These are phyloP conservation scores for Anagrus nilaparvatae DNA, from an alignment of 1,140 invertebrate genomes.

Conservation along the genomic window DNA sequence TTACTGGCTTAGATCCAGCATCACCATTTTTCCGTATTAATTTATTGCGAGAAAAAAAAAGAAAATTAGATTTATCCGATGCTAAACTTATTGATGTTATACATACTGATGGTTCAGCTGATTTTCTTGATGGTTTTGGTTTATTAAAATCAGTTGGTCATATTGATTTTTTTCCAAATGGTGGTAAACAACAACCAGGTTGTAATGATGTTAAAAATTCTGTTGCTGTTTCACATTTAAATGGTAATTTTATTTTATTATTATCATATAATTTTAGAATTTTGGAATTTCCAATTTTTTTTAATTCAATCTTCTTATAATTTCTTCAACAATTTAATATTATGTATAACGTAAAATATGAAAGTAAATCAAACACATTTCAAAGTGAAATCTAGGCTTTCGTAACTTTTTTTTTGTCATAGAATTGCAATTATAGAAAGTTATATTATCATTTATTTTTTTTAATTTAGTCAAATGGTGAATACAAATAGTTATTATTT, in stretches of 20 bases:
- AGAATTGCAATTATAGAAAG: background rate
- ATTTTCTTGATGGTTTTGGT: conserved; percentile 60
- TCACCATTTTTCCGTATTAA: conserved; percentile 53
- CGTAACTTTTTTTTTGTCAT: background rate
- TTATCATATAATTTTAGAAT: background rate
- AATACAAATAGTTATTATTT: too few species aligned
- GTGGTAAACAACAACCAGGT: conserved; percentile 60
- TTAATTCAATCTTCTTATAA: background rate
- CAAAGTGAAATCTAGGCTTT: background rate
- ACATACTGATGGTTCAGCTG: conserved; percentile 61
- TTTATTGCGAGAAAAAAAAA: conserved; percentile 36
- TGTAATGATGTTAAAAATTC: conserved; percentile 47
- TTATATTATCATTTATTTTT: too few species aligned
- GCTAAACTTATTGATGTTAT: conserved; percentile 78
- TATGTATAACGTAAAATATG: background rate
- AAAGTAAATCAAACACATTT: conserved; percentile 5
- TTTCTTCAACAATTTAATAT: conserved; percentile 12
- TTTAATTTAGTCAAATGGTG: too few species aligned
- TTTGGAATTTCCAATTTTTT: background rate
- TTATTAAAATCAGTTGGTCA: conserved; percentile 51
- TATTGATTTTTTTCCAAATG: conserved; percentile 67
- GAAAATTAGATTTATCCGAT: conserved; percentile 63
- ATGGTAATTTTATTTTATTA: conserved; percentile 22
- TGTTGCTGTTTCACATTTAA: conserved; percentile 42
- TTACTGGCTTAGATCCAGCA: conserved; percentile 65